A percentile compares a stretch with the other conserved stretches of the same genome.
Conservation (phyloP, 2,113 vertebrate species). For the Stomatorhinus ivindoensis region DNA sequence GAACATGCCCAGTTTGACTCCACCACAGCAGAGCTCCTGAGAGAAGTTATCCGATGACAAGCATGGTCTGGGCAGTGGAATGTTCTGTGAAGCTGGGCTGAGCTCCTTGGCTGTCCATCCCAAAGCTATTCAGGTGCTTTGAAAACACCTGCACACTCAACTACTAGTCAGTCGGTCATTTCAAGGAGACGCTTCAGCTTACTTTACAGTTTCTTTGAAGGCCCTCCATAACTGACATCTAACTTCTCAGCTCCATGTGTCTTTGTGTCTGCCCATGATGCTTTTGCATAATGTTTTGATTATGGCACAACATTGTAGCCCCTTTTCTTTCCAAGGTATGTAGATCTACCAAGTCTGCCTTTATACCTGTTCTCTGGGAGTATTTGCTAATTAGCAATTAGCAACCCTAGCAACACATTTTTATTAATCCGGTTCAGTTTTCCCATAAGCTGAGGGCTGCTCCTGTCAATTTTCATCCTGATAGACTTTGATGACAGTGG, state of each 20-base stretch:
- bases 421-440: conserved; percentile 32
- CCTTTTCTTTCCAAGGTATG: background rate
- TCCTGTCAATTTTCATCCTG: conserved; percentile 30
- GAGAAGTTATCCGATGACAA: background rate
- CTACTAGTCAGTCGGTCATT: background rate
- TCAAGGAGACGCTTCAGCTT: background rate
- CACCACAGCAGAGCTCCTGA: background rate
- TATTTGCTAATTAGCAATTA: conserved; percentile 53
- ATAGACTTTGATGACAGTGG: conserved; percentile 40
- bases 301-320: background rate
- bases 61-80: background rate
- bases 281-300: background rate
- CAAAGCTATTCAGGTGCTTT: background rate
- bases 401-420: conserved; percentile 41
- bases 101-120: background rate
- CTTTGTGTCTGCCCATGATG: background rate
- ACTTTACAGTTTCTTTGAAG: background rate
- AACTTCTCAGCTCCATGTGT: background rate
- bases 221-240: background rate
- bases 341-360: background rate
- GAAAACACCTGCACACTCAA: background rate
- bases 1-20: background rate
- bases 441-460: conserved; percentile 38
- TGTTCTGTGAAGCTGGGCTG: background rate
- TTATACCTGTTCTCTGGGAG: conserved; percentile 18